These are phyloP conservation scores for Cliona cf. orientalis DNA, from an alignment of 37 sponge, comb jelly and placozoan species.

Conservation along the genomic window DNA sequence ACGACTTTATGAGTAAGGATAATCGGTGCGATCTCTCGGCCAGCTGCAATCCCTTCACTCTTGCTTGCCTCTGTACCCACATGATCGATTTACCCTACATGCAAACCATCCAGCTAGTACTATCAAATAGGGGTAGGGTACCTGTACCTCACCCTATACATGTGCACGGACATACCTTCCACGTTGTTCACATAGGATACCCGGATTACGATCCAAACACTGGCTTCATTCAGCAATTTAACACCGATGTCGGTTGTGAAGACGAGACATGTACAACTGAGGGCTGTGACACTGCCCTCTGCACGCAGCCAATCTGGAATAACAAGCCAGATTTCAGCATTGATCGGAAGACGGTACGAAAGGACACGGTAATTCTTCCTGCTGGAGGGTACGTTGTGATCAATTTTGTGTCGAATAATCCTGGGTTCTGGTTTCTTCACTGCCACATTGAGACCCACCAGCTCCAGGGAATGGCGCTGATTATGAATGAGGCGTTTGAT, in stretches of 20 bases:
- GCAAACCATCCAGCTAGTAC: constrained; percentile 11
- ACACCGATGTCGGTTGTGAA: constrained; percentile 42
- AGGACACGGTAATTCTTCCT: constrained; percentile 89
- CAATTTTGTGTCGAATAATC: constrained; percentile 78
- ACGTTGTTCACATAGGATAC: constrained; percentile 75
- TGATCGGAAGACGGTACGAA: constrained; percentile 41
- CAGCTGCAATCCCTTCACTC: too few species aligned
- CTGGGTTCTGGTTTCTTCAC: constrained; percentile 93
- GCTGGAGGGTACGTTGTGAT: constrained; percentile 85
- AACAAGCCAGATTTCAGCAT: neutral
- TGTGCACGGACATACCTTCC: constrained; percentile 75
- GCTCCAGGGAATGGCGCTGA: constrained; percentile 79
- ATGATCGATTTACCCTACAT: too few species aligned
- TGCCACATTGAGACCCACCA: constrained; percentile 88
- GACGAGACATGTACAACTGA: neutral
- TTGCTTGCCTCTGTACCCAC: too few species aligned
- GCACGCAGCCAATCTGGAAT: constrained; percentile 14
- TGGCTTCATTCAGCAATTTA: neutral
- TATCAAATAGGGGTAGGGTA: constrained; percentile 1
- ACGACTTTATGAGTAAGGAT: neutral
- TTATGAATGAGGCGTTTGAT: constrained; percentile 50
- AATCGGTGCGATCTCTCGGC: too few species aligned
- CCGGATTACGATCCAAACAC: constrained; percentile 32
- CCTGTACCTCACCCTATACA: constrained; percentile 71
- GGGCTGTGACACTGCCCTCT: neutral